Evolutionary conservation across 2,888 invertebrate species (phyloP).

Genomic region (Caenorhabditis sp.): DNA sequence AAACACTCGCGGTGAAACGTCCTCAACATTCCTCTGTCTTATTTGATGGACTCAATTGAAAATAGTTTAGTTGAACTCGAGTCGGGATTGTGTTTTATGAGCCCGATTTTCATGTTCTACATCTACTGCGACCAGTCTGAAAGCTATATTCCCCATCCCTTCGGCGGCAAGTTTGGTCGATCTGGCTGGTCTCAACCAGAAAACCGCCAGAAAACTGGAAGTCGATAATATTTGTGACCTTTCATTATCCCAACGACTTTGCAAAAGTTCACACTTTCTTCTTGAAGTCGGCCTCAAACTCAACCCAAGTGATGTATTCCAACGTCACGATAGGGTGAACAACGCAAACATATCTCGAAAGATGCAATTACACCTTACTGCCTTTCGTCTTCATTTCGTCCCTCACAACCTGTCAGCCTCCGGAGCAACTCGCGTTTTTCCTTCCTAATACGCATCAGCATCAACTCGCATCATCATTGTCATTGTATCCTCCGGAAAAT

Average conservation of each 20-base stretch:
- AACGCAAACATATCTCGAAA: constrained; percentile 36
- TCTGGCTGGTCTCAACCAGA: too few relatives aligned
- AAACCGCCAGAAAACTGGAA: too few relatives aligned
- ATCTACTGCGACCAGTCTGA: too few relatives aligned
- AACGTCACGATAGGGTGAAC: constrained; percentile 32
- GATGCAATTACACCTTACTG: constrained; percentile 52
- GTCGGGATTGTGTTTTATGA: too few relatives aligned
- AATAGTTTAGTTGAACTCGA: too few relatives aligned
- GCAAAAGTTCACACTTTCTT: constrained; percentile 6
- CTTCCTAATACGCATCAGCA: neutral
- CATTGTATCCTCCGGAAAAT: constrained; percentile 4
- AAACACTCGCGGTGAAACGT: constrained; percentile 31
- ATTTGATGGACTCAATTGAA: too few relatives aligned
- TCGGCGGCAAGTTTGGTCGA: too few relatives aligned
- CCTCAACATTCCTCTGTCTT: constrained; percentile 1
- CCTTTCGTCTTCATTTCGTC: constrained; percentile 5
- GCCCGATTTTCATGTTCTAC: too few relatives aligned
- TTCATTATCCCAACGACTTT: neutral
- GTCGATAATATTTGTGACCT: too few relatives aligned
- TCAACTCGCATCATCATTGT: constrained; percentile 45
- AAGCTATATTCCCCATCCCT: too few relatives aligned
- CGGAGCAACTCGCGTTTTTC: neutral
- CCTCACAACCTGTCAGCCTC: too few relatives aligned
- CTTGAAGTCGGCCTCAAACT: neutral
- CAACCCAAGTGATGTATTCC: constrained; percentile 15